Base-by-base conservation (phyloP, 2,888 invertebrate genomes). In the Gymnocheta viridis region DNA sequence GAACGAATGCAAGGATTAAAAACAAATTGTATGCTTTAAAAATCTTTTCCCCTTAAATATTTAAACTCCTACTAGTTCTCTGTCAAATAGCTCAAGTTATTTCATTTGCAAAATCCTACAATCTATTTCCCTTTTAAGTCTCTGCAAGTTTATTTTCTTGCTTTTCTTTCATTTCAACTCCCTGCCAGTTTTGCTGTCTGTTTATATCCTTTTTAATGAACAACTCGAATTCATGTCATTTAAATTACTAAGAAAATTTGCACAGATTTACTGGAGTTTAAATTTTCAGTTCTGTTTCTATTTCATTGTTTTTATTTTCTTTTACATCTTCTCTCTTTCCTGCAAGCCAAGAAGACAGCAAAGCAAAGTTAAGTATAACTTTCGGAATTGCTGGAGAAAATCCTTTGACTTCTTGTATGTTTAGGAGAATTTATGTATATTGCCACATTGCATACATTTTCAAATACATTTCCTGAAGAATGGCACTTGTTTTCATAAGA, bases 231-330 rank as follows among this genome's bases (percentile, higher is more conserved):
- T 41, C 27, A 41, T 69, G 4, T n/a, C 69, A 56, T 29, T 56
- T 27, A 17, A 67, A 38, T 49, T 14, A 51, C 1, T 7, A 19
- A 29, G 14, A 72, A 19, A 14, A 32, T 47, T 70, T 47, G 10
- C 44, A 58, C 44, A 32, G 72, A 58, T 72, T 72, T 72, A 29
- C 14, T 47, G 10, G 14, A 44, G 6, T 58, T 58, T 58, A 0
- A n/a, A n/a, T n/a, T 47, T 32, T 38, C n/a, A 56, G 9, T n/a
- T 2, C 12, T 41, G 27, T 67, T n/a, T n/a, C 6, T n/a, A n/a
- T 29, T 44, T 44, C 19, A 22, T 54, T 69, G 4, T 32, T 32
- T 56, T 56, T 9, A 17, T 12, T 51, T 64, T 17, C 0, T 32
- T 44, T 32, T 10, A 4, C 27, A 22, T 60, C n/a, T 58, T 22